phyloP scores from a whole-genome alignment of 2,888 invertebrate genomes.

The Philonicus albiceps region DNA sequence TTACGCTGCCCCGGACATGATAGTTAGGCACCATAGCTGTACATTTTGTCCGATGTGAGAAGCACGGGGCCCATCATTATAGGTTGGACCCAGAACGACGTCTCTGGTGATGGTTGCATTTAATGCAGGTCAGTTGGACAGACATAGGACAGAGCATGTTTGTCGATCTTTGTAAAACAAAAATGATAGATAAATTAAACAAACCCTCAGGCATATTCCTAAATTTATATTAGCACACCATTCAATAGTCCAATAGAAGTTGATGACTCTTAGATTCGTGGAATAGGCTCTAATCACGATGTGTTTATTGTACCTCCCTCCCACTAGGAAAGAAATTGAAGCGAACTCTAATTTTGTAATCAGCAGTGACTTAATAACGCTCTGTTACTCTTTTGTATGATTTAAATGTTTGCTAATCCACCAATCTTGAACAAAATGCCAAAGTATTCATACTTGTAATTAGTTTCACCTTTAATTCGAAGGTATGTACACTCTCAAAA shows the following conservation, averaged over 20 bases:
- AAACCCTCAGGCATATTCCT: neutral
- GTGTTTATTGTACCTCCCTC: neutral
- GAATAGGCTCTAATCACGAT: neutral
- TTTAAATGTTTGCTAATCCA: no score
- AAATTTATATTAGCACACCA: neutral
- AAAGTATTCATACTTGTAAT: no score
- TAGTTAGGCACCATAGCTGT: conserved; percentile 13
- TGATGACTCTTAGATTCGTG: neutral
- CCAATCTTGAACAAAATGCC: no score
- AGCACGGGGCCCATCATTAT: conserved; percentile 14
- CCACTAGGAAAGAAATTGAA: neutral
- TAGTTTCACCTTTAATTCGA: no score
- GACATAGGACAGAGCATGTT: neutral
- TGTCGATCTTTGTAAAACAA: neutral
- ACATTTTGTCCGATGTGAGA: conserved; percentile 27
- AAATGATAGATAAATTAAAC: conserved; percentile 7
- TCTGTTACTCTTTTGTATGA: no score
- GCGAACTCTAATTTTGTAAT: neutral
- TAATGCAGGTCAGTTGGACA: conserved; percentile 35
- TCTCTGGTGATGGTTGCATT: neutral
- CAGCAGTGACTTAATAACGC: neutral
- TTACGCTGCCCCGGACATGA: conserved; percentile 26
- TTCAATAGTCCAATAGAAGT: neutral
- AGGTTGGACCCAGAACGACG: neutral
- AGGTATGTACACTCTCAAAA: no score